phyloP scores from a whole-genome alignment of 2,888 invertebrate genomes.

The Taphrorychus bicolor region DNA sequence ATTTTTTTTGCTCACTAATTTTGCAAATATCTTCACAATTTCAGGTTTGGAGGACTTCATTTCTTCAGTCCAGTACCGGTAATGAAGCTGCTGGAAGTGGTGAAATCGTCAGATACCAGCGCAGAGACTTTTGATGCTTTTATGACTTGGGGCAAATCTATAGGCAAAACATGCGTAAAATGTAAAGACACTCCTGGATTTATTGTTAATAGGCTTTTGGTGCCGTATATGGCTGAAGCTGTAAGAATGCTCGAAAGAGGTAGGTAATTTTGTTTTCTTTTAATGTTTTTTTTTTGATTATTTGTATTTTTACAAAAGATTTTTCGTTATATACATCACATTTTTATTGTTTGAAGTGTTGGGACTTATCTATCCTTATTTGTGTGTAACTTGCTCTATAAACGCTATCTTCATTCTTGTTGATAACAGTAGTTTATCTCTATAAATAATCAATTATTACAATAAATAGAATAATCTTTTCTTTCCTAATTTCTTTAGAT shows the following conservation, averaged over 20 bases:
- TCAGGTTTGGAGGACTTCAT: slow-evolving; percentile 84
- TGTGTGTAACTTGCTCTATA: too few relatives aligned
- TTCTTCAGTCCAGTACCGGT: slow-evolving; percentile 94
- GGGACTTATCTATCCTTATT: too few relatives aligned
- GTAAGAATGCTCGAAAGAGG: slow-evolving; percentile 82
- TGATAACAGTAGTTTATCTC: too few relatives aligned
- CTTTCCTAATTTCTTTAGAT: too few relatives aligned
- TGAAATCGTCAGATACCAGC: slow-evolving; percentile 76
- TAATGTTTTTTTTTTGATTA: too few relatives aligned
- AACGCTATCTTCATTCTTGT: too few relatives aligned
- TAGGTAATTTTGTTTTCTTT: too few relatives aligned
- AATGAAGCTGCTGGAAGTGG: slow-evolving; percentile 87
- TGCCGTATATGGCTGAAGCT: slow-evolving; percentile 85
- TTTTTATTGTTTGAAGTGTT: too few relatives aligned
- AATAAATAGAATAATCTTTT: too few relatives aligned
- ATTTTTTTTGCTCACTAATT: neutral
- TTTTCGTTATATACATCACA: too few relatives aligned
- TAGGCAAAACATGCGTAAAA: slow-evolving; percentile 85
- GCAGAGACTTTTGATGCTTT: slow-evolving; percentile 76
- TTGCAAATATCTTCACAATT: slow-evolving; percentile 46
- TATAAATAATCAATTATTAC: too few relatives aligned
- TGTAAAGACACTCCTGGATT: slow-evolving; percentile 94
- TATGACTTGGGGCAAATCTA: slow-evolving; percentile 80
- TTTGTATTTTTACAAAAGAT: too few relatives aligned
- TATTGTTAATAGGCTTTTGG: slow-evolving; percentile 86